phyloP scores from a whole-genome alignment of 2,888 invertebrate species.

The Papilio demoleus region DNA sequence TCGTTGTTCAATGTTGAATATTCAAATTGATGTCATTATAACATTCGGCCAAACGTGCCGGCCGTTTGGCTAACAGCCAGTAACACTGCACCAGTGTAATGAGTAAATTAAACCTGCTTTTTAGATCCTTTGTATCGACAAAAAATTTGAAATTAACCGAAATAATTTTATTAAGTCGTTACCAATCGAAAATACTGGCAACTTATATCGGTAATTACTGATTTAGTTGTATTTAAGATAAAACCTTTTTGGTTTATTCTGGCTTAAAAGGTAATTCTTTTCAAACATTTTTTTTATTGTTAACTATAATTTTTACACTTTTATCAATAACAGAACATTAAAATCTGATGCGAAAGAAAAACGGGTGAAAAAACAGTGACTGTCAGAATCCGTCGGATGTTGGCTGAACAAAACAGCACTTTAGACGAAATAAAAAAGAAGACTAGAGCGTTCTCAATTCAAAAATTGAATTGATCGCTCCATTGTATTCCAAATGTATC shows the following conservation, averaged over 20 bases:
- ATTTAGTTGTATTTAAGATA: not conserved
- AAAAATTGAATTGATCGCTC: slow-evolving; percentile 84
- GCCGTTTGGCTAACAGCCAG: slow-evolving; percentile 79
- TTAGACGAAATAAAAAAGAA: slow-evolving; percentile 77
- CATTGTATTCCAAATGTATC: slow-evolving; percentile 84
- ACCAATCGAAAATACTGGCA: not conserved
- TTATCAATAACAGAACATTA: slow-evolving; percentile 49
- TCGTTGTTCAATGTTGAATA: slow-evolving; percentile 82
- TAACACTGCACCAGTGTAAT: slow-evolving; percentile 68
- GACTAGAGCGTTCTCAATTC: slow-evolving; percentile 83
- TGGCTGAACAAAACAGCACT: slow-evolving; percentile 83
- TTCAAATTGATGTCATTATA: slow-evolving; percentile 84
- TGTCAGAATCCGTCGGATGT: slow-evolving; percentile 81
- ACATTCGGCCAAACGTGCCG: slow-evolving; percentile 75
- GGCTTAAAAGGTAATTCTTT: not conserved
- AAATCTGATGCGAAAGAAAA: slow-evolving; percentile 70
- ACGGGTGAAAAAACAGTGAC: slow-evolving; percentile 80
- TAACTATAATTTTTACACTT: not conserved
- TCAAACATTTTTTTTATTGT: not conserved
- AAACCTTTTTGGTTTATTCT: not conserved
- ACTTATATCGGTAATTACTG: not conserved
- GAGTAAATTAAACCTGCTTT: slow-evolving; percentile 75
- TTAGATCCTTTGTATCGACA: slow-evolving; percentile 55
- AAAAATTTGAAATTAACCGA: slow-evolving; percentile 8
- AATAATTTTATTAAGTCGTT: not conserved